Base-by-base conservation (phyloP, 2,888 invertebrate species). In the Papilio demoleus region DNA sequence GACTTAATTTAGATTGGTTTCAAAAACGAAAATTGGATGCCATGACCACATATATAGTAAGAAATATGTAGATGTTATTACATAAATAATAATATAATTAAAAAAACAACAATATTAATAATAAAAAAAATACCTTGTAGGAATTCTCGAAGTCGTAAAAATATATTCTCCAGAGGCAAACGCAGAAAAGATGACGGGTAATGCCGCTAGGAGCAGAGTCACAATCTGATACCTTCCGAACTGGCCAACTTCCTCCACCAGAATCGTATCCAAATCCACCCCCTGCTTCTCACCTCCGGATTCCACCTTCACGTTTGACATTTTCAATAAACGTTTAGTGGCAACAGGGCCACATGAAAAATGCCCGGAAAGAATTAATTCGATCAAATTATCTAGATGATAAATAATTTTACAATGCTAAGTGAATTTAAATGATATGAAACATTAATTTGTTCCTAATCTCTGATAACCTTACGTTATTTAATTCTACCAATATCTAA, bases 111-210 rank as follows among this genome's bases (percentile, higher is more conserved):
- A 0, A 1, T 38, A 40, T 5, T 17, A 19, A 45, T 34, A 38
- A 36, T 8, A 19, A 4, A 50, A n/a, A 56, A 34, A 9, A 27
- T 75, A 91, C 91, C 92, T 90, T 61, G 86, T 81, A 1, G 84
- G 85, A 73, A 91, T 88, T 70, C 91, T 88, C 8, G 88, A 89
- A 0, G 88, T 88, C 0, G 92, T 91, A 70, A 92, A 92, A 70
- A 92, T 88, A 64, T 90, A 92, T 75, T 92, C 92, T 19, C 90
- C 90, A 0, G 90, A 79, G 0, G 90, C 90, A 65, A 90, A 90
- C 1, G 90, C 92, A 0, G 89, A 87, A 78, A 92, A 91, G 27
- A 92, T 89, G 11, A 90, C 84, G 0, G 91, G 91, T 11, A 92
- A 70, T 0, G 90, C 81, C 0, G 90, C 88, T 36, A 91, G 79